Percentiles rank a stretch among this genome's conserved stretches.
These are phyloP conservation scores for Heliothis virescens DNA, from an alignment of 1,140 invertebrate genomes.

Conservation along the genomic window DNA sequence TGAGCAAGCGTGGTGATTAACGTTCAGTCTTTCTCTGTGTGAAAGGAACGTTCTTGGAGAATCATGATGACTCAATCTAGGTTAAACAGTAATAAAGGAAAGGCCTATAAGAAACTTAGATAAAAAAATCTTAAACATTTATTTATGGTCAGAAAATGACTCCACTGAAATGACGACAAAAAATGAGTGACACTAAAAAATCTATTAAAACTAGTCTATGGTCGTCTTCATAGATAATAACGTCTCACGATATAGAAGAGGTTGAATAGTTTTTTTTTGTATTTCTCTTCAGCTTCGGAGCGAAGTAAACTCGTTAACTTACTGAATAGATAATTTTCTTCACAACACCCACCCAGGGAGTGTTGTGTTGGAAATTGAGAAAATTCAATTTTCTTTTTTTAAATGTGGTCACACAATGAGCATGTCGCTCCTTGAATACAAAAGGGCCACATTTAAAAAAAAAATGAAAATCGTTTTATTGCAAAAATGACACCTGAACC, in stretches of 20 bases:
- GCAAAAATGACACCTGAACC: too few relatives aligned
- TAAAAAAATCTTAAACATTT: neutral
- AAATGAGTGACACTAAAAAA: slow-evolving; percentile 3
- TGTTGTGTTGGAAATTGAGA: neutral
- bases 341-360: neutral
- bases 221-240: neutral
- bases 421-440: too few relatives aligned
- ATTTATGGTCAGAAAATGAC: neutral
- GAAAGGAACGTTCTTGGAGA: too few relatives aligned
- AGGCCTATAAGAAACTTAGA: neutral
- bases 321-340: slow-evolving; percentile 23
- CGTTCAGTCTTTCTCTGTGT: too few relatives aligned
- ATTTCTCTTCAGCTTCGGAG: neutral
- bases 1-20: too few relatives aligned
- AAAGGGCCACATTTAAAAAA: too few relatives aligned
- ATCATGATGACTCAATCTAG: too few relatives aligned
- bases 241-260: neutral
- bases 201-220: neutral
- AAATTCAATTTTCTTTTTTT: slow-evolving; percentile 4
- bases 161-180: neutral
- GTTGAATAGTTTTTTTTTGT: slow-evolving; percentile 2
- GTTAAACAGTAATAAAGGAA: too few relatives aligned
- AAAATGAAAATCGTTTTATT: too few relatives aligned
- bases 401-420: neutral
- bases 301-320: slow-evolving; percentile 14